phyloP scores from a whole-genome alignment of 92 coral and sea anemone genomes.

The Anthopleura xanthogrammica region DNA sequence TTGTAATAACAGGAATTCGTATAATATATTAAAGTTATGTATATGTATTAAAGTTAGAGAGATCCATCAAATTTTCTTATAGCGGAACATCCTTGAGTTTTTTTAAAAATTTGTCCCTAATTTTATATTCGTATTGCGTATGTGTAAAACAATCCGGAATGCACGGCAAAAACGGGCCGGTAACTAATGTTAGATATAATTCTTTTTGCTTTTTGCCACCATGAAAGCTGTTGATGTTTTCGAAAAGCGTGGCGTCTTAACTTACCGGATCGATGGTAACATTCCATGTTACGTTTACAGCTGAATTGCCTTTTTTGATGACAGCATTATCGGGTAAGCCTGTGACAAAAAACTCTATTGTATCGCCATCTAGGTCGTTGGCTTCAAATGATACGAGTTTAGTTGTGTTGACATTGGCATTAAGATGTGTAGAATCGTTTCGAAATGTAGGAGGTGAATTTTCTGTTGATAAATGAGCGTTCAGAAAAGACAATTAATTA shows the following conservation, averaged over 20 bases:
- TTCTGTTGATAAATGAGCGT: background rate
- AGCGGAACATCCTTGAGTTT: too few relatives aligned
- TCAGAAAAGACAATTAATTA: too few relatives aligned
- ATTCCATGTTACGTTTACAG: conserved; percentile 4
- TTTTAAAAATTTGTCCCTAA: too few relatives aligned
- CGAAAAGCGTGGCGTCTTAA: too few relatives aligned
- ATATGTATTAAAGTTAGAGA: too few relatives aligned
- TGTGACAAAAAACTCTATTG: conserved; percentile 6
- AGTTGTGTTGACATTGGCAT: conserved; percentile 2
- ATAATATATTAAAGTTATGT: background rate
- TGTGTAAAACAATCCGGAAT: too few relatives aligned
- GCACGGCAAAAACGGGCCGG: too few relatives aligned
- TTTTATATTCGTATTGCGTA: too few relatives aligned
- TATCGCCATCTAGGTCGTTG: conserved; percentile 10
- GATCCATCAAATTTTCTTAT: background rate
- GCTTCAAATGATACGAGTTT: background rate
- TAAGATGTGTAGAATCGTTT: background rate
- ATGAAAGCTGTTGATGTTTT: too few relatives aligned
- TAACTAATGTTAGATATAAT: too few relatives aligned
- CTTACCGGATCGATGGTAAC: conserved; percentile 2
- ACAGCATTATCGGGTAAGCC: background rate
- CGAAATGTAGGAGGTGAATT: background rate
- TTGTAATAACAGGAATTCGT: too few relatives aligned
- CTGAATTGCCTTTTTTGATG: background rate
- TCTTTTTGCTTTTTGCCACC: too few relatives aligned